Percentiles rank a stretch among this genome's conserved stretches.
These are phyloP conservation scores for Macrosiphum euphorbiae DNA, from an alignment of 2,888 invertebrate species.

Conservation along the genomic window DNA sequence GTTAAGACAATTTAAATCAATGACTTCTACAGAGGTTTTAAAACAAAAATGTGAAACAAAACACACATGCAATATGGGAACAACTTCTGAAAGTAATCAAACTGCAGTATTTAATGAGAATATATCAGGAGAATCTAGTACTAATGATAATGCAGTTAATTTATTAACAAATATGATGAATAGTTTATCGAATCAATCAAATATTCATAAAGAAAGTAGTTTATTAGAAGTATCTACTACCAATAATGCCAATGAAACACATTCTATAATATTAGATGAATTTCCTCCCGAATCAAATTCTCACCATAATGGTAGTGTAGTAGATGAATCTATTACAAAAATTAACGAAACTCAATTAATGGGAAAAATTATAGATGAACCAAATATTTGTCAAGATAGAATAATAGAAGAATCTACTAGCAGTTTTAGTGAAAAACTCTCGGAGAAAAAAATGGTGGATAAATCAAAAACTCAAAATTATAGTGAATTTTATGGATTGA, in stretches of 20 bases:
- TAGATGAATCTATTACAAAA: neutral
- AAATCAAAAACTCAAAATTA: constrained; percentile 22
- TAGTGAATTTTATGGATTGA: constrained; percentile 18
- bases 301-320: neutral
- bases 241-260: neutral
- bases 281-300: neutral
- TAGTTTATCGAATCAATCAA: neutral
- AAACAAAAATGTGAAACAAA: constrained; percentile 22
- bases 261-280: neutral
- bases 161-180: neutral
- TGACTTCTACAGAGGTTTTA: neutral
- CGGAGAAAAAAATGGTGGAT: too few relatives aligned
- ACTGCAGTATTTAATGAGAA: neutral
- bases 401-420: too few relatives aligned
- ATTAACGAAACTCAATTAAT: neutral
- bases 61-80: neutral
- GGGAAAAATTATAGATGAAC: neutral
- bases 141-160: neutral
- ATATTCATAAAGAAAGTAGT: neutral
- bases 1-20: constrained; percentile 14
- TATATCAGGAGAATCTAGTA: neutral
- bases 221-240: neutral
- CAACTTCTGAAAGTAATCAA: neutral
- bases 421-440: too few relatives aligned
- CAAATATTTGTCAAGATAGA: too few relatives aligned